Evolutionary conservation across 2,113 vertebrate species (phyloP).

Genomic region (Brachyistius frenatus): DNA sequence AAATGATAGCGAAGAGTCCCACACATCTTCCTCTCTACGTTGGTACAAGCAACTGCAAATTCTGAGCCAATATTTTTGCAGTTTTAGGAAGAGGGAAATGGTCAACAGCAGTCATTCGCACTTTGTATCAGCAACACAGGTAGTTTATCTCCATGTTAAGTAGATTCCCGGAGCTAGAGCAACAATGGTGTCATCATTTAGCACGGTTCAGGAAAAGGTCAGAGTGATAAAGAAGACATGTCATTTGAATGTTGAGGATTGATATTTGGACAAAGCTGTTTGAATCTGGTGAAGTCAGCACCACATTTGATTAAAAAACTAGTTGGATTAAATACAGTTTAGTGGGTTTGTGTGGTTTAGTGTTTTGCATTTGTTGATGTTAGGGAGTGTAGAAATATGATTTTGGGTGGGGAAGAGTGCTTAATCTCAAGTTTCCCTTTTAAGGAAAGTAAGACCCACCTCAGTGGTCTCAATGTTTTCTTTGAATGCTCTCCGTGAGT

Average conservation of each 20-base stretch:
- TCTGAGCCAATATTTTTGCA: slow-evolving; percentile 44
- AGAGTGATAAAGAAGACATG: slow-evolving; percentile 72
- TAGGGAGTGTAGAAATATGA: slow-evolving; percentile 11
- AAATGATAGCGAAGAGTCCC: slow-evolving; percentile 68
- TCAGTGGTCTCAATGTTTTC: not conserved
- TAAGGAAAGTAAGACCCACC: not conserved
- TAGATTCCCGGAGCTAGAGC: slow-evolving; percentile 54
- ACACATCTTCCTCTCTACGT: slow-evolving; percentile 67
- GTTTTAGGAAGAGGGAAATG: slow-evolving; percentile 41
- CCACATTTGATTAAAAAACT: slow-evolving; percentile 75
- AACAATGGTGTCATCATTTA: slow-evolving; percentile 66
- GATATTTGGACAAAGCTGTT: slow-evolving; percentile 68
- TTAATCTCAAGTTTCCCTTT: not conserved
- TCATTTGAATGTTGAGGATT: slow-evolving; percentile 79
- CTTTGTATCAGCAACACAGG: slow-evolving; percentile 49
- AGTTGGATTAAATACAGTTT: slow-evolving; percentile 20
- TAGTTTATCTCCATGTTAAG: slow-evolving; percentile 66
- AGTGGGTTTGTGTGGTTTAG: not conserved
- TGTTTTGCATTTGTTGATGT: slow-evolving; percentile 1
- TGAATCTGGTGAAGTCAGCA: slow-evolving; percentile 50
- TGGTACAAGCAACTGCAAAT: slow-evolving; percentile 70
- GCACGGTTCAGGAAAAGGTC: slow-evolving; percentile 77
- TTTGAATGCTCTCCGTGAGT: too few species aligned
- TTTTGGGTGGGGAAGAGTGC: not conserved
- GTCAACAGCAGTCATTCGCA: slow-evolving; percentile 37